A percentile compares a stretch with the other conserved stretches of the same genome.
Conservation (phyloP, 1,140 invertebrate species). For the Leptestheria dahalacensis region DNA sequence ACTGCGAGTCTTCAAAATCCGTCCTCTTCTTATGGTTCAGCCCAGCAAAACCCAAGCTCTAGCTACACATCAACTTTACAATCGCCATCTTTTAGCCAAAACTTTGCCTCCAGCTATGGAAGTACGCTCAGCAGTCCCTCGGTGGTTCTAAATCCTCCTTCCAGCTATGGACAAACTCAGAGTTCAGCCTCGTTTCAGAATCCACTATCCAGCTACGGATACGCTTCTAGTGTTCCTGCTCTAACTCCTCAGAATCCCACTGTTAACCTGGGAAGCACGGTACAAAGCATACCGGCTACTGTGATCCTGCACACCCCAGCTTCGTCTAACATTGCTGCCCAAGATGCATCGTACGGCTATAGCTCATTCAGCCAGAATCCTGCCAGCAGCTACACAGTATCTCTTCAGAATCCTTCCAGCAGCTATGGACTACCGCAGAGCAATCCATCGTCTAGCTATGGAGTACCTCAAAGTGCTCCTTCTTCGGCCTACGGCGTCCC, state of each 20-base stretch:
- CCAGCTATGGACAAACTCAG: background rate
- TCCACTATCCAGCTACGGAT: slow-evolving; percentile 10
- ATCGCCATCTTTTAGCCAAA: background rate
- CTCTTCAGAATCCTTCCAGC: background rate
- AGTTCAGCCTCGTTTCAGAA: background rate
- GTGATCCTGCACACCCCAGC: background rate
- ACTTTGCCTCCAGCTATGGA: slow-evolving; percentile 4
- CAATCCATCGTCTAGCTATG: background rate
- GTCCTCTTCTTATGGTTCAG: background rate
- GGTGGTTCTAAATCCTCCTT: background rate
- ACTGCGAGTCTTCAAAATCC: background rate
- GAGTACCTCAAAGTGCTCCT: background rate
- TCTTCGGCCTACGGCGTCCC: background rate
- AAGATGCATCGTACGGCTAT: background rate
- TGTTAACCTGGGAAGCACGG: too few species aligned
- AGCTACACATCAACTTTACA: background rate
- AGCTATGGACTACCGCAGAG: slow-evolving; percentile 8
- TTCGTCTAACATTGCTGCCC: background rate
- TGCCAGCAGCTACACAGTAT: background rate
- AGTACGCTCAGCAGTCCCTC: background rate
- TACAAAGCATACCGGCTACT: background rate
- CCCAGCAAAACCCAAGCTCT: background rate
- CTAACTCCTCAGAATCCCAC: background rate
- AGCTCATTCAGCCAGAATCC: background rate
- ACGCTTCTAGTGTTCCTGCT: slow-evolving; percentile 5